These are phyloP conservation scores for Netelia virgata DNA, from an alignment of 2,888 invertebrate species.

Conservation along the genomic window DNA sequence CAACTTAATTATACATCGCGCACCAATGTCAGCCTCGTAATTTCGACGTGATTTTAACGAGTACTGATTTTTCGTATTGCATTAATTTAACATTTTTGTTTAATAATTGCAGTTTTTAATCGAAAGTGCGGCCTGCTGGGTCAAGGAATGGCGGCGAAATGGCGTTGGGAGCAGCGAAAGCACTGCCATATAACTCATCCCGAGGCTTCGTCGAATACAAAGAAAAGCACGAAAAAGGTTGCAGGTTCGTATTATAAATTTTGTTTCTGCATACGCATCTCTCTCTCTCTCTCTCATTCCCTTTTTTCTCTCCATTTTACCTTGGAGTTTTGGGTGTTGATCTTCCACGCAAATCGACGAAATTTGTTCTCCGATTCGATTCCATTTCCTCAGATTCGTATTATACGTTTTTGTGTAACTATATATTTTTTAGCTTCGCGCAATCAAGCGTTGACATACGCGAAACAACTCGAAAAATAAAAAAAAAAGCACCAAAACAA, in stretches of 20 bases:
- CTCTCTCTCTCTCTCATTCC: constrained; percentile 17
- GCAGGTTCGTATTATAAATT: constrained; percentile 78
- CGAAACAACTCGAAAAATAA: background rate
- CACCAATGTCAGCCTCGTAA: too few species aligned
- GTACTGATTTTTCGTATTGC: background rate
- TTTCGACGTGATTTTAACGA: too few species aligned
- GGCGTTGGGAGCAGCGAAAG: constrained; percentile 84
- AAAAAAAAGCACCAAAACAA: background rate
- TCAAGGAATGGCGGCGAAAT: constrained; percentile 84
- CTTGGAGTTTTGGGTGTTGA: background rate
- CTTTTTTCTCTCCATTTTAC: background rate
- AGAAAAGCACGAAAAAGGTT: constrained; percentile 81
- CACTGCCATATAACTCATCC: constrained; percentile 84
- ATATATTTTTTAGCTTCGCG: background rate
- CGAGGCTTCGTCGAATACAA: constrained; percentile 82
- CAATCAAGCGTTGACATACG: background rate
- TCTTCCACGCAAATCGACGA: background rate
- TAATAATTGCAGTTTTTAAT: constrained; percentile 77
- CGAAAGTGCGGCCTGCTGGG: constrained; percentile 78
- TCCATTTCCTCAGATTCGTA: background rate
- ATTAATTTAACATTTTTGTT: background rate
- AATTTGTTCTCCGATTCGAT: background rate
- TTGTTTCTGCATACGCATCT: background rate
- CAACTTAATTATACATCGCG: too few species aligned
- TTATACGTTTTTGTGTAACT: background rate